These are phyloP conservation scores for Tenthredo scrophulariae DNA, from an alignment of 2,888 invertebrate species.

Conservation along the genomic window DNA sequence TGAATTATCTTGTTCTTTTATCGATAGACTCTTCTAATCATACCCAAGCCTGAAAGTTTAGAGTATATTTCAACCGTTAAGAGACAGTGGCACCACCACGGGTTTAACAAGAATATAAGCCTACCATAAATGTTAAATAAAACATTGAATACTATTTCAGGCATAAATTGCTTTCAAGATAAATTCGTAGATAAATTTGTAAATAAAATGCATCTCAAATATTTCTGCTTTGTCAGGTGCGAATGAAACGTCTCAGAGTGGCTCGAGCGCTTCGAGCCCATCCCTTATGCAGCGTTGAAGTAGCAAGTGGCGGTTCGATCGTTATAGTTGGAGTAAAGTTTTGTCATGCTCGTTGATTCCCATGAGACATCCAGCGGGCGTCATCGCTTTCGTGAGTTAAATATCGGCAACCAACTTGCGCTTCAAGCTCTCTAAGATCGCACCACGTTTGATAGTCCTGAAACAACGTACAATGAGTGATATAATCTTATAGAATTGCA, in stretches of 20 bases:
- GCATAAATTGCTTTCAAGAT: conserved; percentile 37
- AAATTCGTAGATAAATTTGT: neutral
- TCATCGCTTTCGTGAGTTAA: conserved; percentile 96
- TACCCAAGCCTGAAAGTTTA: neutral
- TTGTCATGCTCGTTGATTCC: conserved; percentile 74
- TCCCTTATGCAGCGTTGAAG: conserved; percentile 74
- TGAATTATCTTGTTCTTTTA: neutral
- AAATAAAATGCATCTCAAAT: conserved; percentile 20
- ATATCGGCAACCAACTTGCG: conserved; percentile 87
- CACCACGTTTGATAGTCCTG: conserved; percentile 96
- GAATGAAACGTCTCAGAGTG: conserved; percentile 74
- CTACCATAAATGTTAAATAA: conserved; percentile 42
- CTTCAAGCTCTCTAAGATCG: conserved; percentile 94
- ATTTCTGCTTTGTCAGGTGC: conserved; percentile 68
- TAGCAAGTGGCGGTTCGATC: conserved; percentile 71
- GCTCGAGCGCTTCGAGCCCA: conserved; percentile 79
- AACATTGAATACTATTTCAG: conserved; percentile 47
- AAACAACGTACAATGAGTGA: conserved; percentile 57
- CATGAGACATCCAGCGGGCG: conserved; percentile 88
- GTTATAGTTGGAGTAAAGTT: conserved; percentile 67
- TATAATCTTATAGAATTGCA: conserved; percentile 15
- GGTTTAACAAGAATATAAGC: neutral
- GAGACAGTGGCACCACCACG: neutral
- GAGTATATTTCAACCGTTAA: neutral
- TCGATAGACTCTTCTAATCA: neutral